Percentiles rank a stretch among this genome's conserved stretches.
Conservation (phyloP, 2,113 vertebrate species). For the Sisor rabdophorus region DNA sequence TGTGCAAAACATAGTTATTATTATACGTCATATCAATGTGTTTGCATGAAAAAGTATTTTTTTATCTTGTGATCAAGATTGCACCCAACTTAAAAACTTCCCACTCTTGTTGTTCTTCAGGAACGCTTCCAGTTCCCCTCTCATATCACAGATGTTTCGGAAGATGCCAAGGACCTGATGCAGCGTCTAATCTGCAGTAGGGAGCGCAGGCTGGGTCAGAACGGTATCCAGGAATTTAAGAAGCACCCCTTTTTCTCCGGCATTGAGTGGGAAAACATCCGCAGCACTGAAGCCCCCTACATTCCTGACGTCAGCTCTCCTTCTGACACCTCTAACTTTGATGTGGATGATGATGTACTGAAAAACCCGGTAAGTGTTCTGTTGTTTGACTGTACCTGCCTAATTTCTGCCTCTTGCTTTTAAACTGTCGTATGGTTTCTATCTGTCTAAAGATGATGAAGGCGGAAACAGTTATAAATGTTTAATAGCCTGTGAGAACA, state of each 20-base stretch:
- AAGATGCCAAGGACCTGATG: slow-evolving; percentile 93
- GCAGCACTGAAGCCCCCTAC: slow-evolving; percentile 86
- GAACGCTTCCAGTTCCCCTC: slow-evolving; percentile 96
- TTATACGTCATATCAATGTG: background rate
- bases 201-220: slow-evolving; percentile 84
- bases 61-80: background rate
- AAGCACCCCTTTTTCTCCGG: slow-evolving; percentile 86
- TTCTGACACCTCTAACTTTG: slow-evolving; percentile 96
- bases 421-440: background rate
- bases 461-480: background rate
- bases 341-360: slow-evolving; percentile 91
- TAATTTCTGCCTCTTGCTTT: background rate
- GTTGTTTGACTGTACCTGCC: background rate
- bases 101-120: slow-evolving; percentile 58
- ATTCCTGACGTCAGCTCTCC: slow-evolving; percentile 97
- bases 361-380: slow-evolving; percentile 82
- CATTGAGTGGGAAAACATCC: slow-evolving; percentile 91
- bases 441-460: background rate
- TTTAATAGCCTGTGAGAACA: background rate
- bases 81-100: background rate
- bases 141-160: slow-evolving; percentile 86
- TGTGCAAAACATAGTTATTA: too few species aligned
- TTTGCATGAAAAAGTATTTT: background rate
- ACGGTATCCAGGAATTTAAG: slow-evolving; percentile 90
- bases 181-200: slow-evolving; percentile 89